phyloP scores from a whole-genome alignment of 2,888 invertebrate species.

The Eilema caniola region DNA sequence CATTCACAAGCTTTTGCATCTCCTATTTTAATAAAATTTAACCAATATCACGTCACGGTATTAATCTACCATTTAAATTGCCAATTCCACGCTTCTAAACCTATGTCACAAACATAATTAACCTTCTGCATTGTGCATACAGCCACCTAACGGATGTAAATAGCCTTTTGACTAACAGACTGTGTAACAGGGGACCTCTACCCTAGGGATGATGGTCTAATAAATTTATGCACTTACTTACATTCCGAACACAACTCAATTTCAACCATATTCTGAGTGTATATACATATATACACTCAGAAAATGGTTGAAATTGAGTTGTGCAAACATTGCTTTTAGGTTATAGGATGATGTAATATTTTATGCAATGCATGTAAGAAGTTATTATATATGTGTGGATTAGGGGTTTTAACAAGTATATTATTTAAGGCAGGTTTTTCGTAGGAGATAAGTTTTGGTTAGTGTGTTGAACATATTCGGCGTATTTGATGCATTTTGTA shows the following conservation, averaged over 20 bases:
- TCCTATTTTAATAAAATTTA: background rate
- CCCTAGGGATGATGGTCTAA: slow-evolving; percentile 57
- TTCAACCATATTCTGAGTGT: slow-evolving; percentile 25
- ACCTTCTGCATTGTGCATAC: slow-evolving; percentile 64
- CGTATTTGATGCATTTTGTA: background rate
- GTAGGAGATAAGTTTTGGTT: background rate
- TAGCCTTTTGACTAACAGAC: slow-evolving; percentile 67
- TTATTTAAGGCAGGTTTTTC: slow-evolving; percentile 37
- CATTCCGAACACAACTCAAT: slow-evolving; percentile 23
- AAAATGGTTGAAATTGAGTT: too few relatives aligned
- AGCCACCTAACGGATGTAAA: slow-evolving; percentile 54
- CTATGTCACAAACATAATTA: slow-evolving; percentile 56
- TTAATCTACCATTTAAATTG: background rate
- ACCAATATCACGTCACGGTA: background rate
- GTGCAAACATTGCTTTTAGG: slow-evolving; percentile 28
- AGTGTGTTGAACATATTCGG: background rate
- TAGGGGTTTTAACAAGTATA: slow-evolving; percentile 45
- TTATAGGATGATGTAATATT: slow-evolving; percentile 40
- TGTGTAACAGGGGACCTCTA: slow-evolving; percentile 51
- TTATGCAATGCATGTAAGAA: slow-evolving; percentile 44
- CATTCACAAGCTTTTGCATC: background rate
- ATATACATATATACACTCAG: too few relatives aligned
- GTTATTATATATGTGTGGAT: slow-evolving; percentile 52
- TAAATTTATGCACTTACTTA: slow-evolving; percentile 60
- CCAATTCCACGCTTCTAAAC: slow-evolving; percentile 44